Evolutionary conservation across 2,113 vertebrate genomes (phyloP).

Genomic region (Ploceus nigricollis): DNA sequence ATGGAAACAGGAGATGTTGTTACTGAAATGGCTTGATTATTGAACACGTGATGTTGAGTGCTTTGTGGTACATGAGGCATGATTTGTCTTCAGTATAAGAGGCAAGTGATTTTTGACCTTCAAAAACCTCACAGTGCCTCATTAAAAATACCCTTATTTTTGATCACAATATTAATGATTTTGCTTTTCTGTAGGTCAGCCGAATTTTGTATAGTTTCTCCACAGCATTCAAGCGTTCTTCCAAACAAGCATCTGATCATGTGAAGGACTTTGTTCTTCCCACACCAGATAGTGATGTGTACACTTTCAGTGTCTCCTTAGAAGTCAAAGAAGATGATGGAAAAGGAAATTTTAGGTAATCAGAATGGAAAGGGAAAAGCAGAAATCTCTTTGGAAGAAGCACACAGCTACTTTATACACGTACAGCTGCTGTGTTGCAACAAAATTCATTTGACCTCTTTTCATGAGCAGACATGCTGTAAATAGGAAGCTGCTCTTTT

Average conservation of each 20-base stretch:
- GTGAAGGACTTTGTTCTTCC: conserved; percentile 79
- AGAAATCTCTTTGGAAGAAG: not conserved
- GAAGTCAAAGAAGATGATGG: conserved; percentile 97
- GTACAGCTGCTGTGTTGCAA: not conserved
- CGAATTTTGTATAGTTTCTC: conserved; percentile 96
- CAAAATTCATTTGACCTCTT: not conserved
- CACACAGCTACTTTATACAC: not conserved
- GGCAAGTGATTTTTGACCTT: not conserved
- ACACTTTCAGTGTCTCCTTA: conserved; percentile 89
- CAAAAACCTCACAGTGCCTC: not conserved
- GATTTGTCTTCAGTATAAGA: not conserved
- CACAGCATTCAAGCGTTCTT: conserved; percentile 92
- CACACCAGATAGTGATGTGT: conserved; percentile 87
- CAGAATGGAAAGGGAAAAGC: not conserved
- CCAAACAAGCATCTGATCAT: conserved; percentile 79
- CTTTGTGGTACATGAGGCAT: not conserved
- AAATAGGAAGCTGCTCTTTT: not conserved
- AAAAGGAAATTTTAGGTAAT: conserved; percentile 95
- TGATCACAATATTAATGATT: not conserved
- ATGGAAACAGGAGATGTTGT: not conserved
- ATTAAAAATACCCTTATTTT: not conserved
- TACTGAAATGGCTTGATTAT: not conserved
- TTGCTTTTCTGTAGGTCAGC: conserved; percentile 82
- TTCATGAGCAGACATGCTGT: not conserved
- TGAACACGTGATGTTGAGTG: not conserved